Evolutionary conservation across 2,797 vertebrate genomes (phyloP).

Genomic region (Lithobates sylvaticus): DNA sequence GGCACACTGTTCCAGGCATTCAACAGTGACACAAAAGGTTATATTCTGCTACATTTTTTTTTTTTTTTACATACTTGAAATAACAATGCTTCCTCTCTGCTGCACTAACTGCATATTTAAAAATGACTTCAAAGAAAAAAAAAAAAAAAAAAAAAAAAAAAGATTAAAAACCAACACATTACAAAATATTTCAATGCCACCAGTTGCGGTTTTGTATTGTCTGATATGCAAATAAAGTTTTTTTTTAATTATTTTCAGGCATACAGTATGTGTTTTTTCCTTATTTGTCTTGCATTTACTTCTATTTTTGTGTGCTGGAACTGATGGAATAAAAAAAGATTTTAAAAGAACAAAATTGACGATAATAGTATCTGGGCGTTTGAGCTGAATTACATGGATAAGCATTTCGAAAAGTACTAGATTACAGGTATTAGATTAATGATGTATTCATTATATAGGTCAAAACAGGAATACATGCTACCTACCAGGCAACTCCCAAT

Average conservation of each 20-base stretch:
- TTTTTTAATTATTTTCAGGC: not conserved
- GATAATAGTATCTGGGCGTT: no score
- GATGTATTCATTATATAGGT: no score
- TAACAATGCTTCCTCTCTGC: conserved; percentile 4
- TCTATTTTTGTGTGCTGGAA: no score
- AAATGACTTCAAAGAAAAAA: not conserved
- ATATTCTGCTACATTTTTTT: conserved; percentile 3
- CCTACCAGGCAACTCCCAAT: no score
- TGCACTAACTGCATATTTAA: not conserved
- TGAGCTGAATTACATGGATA: no score
- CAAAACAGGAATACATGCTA: no score
- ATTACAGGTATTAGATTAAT: no score
- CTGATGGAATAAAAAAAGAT: no score
- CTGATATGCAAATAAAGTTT: not conserved
- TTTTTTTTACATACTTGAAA: conserved; percentile 3
- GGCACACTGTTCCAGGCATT: conserved; percentile 5
- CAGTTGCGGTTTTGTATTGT: not conserved
- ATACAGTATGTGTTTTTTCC: not conserved
- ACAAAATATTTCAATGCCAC: not conserved
- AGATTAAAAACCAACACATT: conserved; percentile 14
- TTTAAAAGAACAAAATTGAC: no score
- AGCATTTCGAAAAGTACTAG: no score
- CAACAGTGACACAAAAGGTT: not conserved
- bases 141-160: not conserved
- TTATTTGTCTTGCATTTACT: no score